A percentile compares a stretch with the other conserved stretches of the same genome.
These are phyloP conservation scores for Aurelia aurita DNA, from an alignment of 30 jellyfish, hydroid and myxozoan species.

Conservation along the genomic window DNA sequence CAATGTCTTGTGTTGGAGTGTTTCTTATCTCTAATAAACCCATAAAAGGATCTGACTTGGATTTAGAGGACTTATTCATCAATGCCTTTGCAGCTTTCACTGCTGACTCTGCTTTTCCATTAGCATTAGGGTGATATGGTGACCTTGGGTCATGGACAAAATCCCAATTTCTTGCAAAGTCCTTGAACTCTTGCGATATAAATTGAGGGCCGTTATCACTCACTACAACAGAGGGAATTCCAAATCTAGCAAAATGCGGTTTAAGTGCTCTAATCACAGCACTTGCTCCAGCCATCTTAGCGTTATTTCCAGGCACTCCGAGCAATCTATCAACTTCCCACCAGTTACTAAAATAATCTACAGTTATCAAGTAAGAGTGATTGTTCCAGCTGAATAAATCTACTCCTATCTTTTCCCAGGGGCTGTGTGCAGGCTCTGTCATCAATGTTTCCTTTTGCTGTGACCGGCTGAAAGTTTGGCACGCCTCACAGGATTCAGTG, in stretches of 20 bases:
- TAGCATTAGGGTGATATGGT: too few species aligned
- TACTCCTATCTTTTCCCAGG: constrained; percentile 49
- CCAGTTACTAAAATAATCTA: constrained; percentile 38
- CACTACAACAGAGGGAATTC: constrained; percentile 25
- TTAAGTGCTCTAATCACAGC: constrained; percentile 4
- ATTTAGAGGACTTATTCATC: too few species aligned
- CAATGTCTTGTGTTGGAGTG: too few species aligned
- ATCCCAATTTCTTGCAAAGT: too few species aligned
- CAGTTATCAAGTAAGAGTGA: constrained; percentile 9
- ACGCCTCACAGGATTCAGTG: constrained; percentile 31
- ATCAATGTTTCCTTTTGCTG: constrained; percentile 35
- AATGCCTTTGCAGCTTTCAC: too few species aligned
- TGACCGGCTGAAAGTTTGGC: constrained; percentile 26
- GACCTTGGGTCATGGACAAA: too few species aligned
- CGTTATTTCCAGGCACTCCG: constrained; percentile 22
- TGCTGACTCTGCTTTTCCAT: too few species aligned
- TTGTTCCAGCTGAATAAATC: too few species aligned
- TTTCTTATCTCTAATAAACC: too few species aligned
- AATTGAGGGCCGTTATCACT: constrained; percentile 40
- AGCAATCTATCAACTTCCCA: constrained; percentile 38
- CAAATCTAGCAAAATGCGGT: constrained; percentile 26
- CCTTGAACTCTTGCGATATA: too few species aligned
- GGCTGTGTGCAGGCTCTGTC: constrained; percentile 10
- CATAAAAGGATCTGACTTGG: too few species aligned
- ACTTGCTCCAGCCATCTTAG: constrained; percentile 13